These are phyloP conservation scores for Pterobdella sp. DNA, from an alignment of 2,888 invertebrate genomes.

Conservation along the genomic window DNA sequence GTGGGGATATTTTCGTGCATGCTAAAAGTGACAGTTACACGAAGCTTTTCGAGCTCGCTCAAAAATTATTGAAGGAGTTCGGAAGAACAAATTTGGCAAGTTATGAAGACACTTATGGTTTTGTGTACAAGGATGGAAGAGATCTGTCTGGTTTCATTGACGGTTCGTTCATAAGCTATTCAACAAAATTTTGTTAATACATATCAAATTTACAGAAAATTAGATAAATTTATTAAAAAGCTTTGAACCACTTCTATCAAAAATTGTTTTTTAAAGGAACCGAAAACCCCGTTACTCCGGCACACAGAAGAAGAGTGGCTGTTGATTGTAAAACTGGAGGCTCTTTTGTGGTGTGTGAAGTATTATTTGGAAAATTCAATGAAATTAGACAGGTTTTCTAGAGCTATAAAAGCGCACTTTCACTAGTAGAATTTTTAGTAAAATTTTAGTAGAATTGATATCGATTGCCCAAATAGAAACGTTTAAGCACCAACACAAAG, in stretches of 20 bases:
- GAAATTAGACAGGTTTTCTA: too few species aligned
- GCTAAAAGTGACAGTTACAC: slow-evolving; percentile 47
- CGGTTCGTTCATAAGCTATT: slow-evolving; percentile 40
- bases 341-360: slow-evolving; percentile 48
- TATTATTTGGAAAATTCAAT: slow-evolving; percentile 45
- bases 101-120: slow-evolving; percentile 50
- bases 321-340: slow-evolving; percentile 48
- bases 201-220: too few species aligned
- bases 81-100: slow-evolving; percentile 44
- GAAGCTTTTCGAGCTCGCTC: slow-evolving; percentile 48
- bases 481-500: too few species aligned
- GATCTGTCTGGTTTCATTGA: slow-evolving; percentile 51
- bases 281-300: slow-evolving; percentile 50
- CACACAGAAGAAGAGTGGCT: slow-evolving; percentile 44
- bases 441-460: too few species aligned
- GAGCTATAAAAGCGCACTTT: too few species aligned
- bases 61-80: slow-evolving; percentile 42
- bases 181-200: not conserved
- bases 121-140: slow-evolving; percentile 47
- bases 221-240: too few species aligned
- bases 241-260: not conserved
- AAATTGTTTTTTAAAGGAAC: slow-evolving; percentile 42
- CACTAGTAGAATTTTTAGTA: too few species aligned
- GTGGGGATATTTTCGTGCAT: slow-evolving; percentile 50
- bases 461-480: too few species aligned